Base-by-base conservation (phyloP, 2,113 vertebrate genomes). In the Urocynchramus pylzowi region DNA sequence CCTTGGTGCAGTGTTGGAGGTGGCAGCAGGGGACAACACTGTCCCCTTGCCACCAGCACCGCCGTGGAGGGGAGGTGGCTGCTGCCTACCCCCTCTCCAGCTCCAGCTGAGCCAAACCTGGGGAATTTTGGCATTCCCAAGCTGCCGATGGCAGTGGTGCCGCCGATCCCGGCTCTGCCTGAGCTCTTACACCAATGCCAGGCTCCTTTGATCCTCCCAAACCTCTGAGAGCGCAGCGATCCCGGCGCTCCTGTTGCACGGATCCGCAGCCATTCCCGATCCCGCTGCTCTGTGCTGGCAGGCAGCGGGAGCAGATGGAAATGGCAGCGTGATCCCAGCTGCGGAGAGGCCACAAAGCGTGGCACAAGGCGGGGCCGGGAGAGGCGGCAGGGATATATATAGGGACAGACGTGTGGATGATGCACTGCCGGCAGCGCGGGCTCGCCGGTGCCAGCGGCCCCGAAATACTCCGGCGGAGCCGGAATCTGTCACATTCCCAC, bases 251-350 rank as follows among this genome's bases (percentile, higher is more conserved):
- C 85, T 33, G 65, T 50, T 65, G 60, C 74, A 8, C 3, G 2
- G 76, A n/a, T 30, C 30, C 1, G 5, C 49, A 19, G 33, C 49
- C 0, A n/a, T 84, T 20, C 76, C 85, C 13, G 0, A 10, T 47
- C 31, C 84, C 7, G 2, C 5, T 6, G 73, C 64, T 71, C 11
- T 1, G 79, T 28, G 53, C 11, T 22, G 10, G 65, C 44, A 78
- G 71, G 50, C 75, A 4, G 78, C 20, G 4, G 95, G 86, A 96
- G 77, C 96, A 97, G 95, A 96, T 97, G 95, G 96, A 33, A 92
- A 95, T 44, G 91, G 92, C 94, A 96, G 95, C 92, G 12, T 69
- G 96, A 93, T 90, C 92, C 96, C 86, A 80, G 95, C 88, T 94
- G 93, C 35, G 23, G 61, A 11, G 61, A 17, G 94, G 93, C 89